Base-by-base conservation (phyloP, 1,140 invertebrate species). In the Ganaspis sp. region DNA sequence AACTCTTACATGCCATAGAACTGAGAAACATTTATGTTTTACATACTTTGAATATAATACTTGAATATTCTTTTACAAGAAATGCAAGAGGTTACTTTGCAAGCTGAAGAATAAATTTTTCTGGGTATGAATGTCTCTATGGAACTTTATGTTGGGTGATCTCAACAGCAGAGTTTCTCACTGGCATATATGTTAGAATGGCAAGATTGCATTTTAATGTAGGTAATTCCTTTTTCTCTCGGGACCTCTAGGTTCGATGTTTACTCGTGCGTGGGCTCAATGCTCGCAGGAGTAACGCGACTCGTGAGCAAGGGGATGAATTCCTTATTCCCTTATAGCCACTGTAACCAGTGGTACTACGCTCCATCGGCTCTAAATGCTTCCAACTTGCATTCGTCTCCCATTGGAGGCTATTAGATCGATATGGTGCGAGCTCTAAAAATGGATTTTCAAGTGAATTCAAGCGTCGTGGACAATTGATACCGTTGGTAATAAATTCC, bases 391-490 rank as follows among this genome's bases (percentile, higher is more conserved):
- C 75, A 69, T 72, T 78, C 73, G 77, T 78, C 74, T 76, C 58
- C 78, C 74, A 72, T 74, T 74, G 76, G 69, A 72, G 70, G 77
- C 72, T 79, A 83, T 83, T 83, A 81, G 82, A 83, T 83, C 79
- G 79, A 83, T 83, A 77, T 72, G 78, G 73, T 69, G 81, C 76
- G 76, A 76, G 78, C 76, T 81, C 79, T 79, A 81, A 83, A 83
- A 83, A 83, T 83, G 82, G 82, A 81, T 83, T 81, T 81, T 71
- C 77, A 81, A 83, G 73, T 80, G 77, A 83, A 80, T 83, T 83
- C 81, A 71, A 79, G 79, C 79, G 72, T 76, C 72, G 77, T 78
- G 82, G 79, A 83, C 82, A 83, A 83, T 83, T 83, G 79, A 82
- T 81, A 82, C 79, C 73, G 79, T 79, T 80, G 76, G 72, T 77